phyloP scores from a whole-genome alignment of 2,888 invertebrate genomes.

The Archips crataeganus region DNA sequence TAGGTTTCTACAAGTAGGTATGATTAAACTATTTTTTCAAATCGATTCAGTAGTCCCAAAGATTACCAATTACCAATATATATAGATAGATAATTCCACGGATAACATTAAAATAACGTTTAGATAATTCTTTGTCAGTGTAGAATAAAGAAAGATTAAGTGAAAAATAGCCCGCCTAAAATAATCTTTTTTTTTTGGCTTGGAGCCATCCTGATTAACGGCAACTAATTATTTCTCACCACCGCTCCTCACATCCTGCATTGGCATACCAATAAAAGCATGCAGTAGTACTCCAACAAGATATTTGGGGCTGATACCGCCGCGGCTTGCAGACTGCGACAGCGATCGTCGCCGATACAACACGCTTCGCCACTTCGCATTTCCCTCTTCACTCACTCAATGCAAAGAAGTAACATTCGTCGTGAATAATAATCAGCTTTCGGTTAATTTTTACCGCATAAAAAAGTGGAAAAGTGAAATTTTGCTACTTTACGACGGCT shows the following conservation, averaged over 20 bases:
- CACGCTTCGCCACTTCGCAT: conserved; percentile 48
- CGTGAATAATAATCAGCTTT: conserved; percentile 42
- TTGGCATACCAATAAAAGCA: conserved; percentile 47
- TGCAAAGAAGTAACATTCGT: conserved; percentile 41
- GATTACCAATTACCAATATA: no score
- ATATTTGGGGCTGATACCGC: conserved; percentile 55
- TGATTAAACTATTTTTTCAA: no score
- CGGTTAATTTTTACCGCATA: conserved; percentile 33
- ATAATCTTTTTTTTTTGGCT: neutral
- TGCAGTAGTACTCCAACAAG: conserved; percentile 54
- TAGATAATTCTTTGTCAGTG: no score
- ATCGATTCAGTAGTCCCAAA: no score
- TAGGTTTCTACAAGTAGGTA: no score
- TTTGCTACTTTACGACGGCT: conserved; percentile 29
- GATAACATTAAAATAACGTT: no score
- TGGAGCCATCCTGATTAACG: neutral
- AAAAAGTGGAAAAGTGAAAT: conserved; percentile 35
- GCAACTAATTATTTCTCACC: conserved; percentile 15
- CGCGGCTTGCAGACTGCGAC: conserved; percentile 33
- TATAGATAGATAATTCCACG: no score
- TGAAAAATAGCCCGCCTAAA: neutral
- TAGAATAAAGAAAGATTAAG: no score
- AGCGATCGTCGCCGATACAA: conserved; percentile 53
- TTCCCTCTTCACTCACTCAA: conserved; percentile 41
- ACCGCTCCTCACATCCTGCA: conserved; percentile 16